Conservation (phyloP, 2,888 invertebrate genomes). For the Epirrhoe alternata region DNA sequence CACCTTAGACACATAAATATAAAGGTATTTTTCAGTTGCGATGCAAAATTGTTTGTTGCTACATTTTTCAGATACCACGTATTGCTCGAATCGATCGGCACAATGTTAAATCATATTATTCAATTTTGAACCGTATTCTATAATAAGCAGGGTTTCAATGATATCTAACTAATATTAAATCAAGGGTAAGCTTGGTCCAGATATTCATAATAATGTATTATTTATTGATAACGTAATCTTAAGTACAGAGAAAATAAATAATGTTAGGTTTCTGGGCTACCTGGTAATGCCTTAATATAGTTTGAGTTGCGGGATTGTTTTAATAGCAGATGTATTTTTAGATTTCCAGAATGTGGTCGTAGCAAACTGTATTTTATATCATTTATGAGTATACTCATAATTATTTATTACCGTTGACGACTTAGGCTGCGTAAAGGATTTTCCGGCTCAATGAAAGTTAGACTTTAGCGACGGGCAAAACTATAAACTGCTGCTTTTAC, state of each 20-base stretch:
- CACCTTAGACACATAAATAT: slow-evolving; percentile 27
- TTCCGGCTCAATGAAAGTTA: too few species aligned
- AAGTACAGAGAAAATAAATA: slow-evolving; percentile 3
- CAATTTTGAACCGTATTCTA: slow-evolving; percentile 50
- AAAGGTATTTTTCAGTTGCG: slow-evolving; percentile 7
- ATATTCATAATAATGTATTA: slow-evolving; percentile 28
- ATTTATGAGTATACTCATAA: too few species aligned
- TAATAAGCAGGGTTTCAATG: slow-evolving; percentile 40
- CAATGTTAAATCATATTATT: slow-evolving; percentile 51
- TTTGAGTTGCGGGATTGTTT: background rate
- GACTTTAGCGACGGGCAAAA: too few species aligned
- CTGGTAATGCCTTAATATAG: background rate
- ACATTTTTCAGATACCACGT: slow-evolving; percentile 10
- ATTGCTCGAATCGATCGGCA: slow-evolving; percentile 50
- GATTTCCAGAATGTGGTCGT: background rate
- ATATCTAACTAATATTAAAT: slow-evolving; percentile 31
- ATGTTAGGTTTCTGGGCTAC: background rate
- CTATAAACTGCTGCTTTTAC: too few species aligned
- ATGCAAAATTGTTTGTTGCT: background rate
- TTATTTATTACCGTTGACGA: too few species aligned
- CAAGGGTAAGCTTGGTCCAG: slow-evolving; percentile 25
- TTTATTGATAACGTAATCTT: slow-evolving; percentile 14
- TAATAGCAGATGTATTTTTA: background rate
- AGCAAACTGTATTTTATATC: too few species aligned
- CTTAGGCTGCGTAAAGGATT: too few species aligned